These are phyloP conservation scores for Xenopus laevis DNA, from an alignment of 2,113 vertebrate species.

Conservation along the genomic window DNA sequence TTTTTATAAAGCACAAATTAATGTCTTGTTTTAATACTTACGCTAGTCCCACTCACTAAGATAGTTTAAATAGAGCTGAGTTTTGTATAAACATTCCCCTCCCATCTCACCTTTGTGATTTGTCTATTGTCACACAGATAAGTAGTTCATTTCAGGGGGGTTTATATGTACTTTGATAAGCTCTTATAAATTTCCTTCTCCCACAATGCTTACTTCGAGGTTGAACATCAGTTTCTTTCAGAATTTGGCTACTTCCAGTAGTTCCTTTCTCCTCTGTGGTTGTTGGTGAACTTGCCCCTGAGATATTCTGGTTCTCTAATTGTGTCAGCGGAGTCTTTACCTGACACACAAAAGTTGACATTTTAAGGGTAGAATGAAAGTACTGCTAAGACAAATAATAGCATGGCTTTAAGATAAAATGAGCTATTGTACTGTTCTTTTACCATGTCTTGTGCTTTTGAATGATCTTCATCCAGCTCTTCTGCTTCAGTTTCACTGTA, in stretches of 20 bases:
- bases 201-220: not conserved
- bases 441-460: slow-evolving; percentile 59
- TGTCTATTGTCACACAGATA: too few species aligned
- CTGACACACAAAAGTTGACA: not conserved
- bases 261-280: not conserved
- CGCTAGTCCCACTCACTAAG: too few species aligned
- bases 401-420: too few species aligned
- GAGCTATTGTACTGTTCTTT: slow-evolving; percentile 38
- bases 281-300: not conserved
- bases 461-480: slow-evolving; percentile 67
- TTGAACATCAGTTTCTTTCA: not conserved
- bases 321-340: not conserved
- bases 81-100: too few species aligned
- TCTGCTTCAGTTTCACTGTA: slow-evolving; percentile 96
- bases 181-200: too few species aligned
- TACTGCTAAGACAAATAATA: too few species aligned
- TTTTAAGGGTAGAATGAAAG: not conserved
- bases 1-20: too few species aligned
- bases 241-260: not conserved
- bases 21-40: too few species aligned
- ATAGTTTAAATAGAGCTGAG: too few species aligned
- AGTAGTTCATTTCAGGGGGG: too few species aligned
- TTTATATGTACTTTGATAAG: too few species aligned
- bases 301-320: not conserved
- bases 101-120: too few species aligned